Base-by-base conservation (phyloP, 2,888 invertebrate species). In the Sphecodes monilicornis region DNA sequence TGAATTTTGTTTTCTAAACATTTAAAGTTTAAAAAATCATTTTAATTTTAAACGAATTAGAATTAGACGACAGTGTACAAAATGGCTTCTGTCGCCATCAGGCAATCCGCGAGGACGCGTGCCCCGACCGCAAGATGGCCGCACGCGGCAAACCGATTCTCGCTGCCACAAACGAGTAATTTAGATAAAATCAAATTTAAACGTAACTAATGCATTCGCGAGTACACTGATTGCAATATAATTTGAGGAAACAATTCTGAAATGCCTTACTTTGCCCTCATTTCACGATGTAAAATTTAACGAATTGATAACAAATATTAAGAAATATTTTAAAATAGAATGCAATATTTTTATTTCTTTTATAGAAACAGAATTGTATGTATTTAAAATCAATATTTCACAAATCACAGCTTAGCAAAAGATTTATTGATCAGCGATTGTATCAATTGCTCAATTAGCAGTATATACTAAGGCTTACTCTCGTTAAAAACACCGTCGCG, bases 401-500 rank as follows among this genome's bases (percentile, higher is more conserved):
- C 50, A 74, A 26, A 41, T 57, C 64, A 36, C 18, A 32, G 36
- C 39, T 36, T 3, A 22, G 60, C 18, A 72, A 80, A 79, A 29
- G 46, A 73, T 73, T 43, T 54, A 74, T 71, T 29, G 82, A 82
- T 66, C 43, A 71, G 22, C 72, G 72, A 80, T 80, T 78, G 50
- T 41, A 68, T 72, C 43, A 13, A 41, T 79, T 79, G 80, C 72
- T 66, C 71, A 43, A 68, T 80, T 78, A 60, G 71, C 43, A 46
- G 39, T 82, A 82, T 76, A n/a, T n/a, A n/a, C n/a, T 36, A 82
- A 82, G 68, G 76, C 66, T 76, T 43, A 32, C 16, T 46, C 50
- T 75, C 41, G 50, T 50, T 73, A 66, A 50, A 50, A 66, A 36
- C 66, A 71, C 43, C 43, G 70, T 66, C 22, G 1, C 1, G 41